Conservation (phyloP, 2,888 invertebrate genomes). For the Drosophila formosana region DNA sequence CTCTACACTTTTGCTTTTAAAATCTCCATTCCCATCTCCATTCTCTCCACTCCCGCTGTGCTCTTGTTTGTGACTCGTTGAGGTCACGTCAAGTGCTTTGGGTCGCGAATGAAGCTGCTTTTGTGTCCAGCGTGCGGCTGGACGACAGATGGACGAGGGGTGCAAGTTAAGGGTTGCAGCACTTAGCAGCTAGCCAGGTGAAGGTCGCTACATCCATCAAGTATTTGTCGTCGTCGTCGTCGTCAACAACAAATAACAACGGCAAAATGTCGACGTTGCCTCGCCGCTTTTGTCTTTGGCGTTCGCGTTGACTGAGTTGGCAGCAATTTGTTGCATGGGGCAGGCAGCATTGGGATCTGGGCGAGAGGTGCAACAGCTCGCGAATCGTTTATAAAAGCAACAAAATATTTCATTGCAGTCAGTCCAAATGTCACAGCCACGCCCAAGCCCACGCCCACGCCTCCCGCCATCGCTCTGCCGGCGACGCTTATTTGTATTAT, state of each 20-base stretch:
- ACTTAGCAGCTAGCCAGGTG: constrained; percentile 46
- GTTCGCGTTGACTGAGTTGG: constrained; percentile 39
- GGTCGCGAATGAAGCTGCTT: constrained; percentile 10
- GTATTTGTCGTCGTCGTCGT: constrained; percentile 39
- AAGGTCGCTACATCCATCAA: constrained; percentile 58
- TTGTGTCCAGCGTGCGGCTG: constrained; percentile 6
- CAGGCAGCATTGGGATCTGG: neutral
- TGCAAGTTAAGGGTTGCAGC: constrained; percentile 1
- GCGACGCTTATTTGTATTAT: constrained; percentile 60
- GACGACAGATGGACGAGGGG: neutral
- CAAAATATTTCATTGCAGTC: constrained; percentile 59
- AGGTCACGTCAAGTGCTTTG: constrained; percentile 24
- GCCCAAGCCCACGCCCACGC: neutral
- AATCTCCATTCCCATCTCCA: neutral
- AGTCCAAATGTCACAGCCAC: constrained; percentile 37
- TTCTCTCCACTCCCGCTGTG: constrained; percentile 7
- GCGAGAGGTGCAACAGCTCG: neutral
- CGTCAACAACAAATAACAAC: constrained; percentile 31
- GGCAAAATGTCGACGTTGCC: constrained; percentile 25
- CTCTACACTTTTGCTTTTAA: neutral
- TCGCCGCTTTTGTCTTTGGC: constrained; percentile 33
- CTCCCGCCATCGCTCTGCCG: neutral
- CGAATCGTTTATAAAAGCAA: constrained; percentile 28
- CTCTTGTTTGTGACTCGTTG: neutral
- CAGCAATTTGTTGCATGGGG: constrained; percentile 29